phyloP scores from a whole-genome alignment of 2,113 vertebrate genomes.

The Chiloscyllium plagiosum region DNA sequence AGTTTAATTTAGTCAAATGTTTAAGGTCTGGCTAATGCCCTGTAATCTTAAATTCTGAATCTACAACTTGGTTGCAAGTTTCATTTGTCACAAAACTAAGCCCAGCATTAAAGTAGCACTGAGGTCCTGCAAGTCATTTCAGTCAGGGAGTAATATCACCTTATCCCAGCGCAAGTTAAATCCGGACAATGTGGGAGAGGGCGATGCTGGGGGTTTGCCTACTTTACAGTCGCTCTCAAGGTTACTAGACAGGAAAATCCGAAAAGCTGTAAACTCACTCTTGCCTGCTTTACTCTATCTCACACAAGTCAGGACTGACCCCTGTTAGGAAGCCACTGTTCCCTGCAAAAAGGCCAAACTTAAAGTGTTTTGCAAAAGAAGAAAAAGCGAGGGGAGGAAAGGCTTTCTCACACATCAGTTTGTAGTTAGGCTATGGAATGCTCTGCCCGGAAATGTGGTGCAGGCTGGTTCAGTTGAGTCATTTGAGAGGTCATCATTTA shows the following conservation, averaged over 20 bases:
- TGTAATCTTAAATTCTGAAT: not conserved
- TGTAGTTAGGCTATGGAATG: no score
- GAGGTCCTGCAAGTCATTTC: not conserved
- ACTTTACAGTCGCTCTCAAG: not conserved
- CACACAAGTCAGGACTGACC: not conserved
- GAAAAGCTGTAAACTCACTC: not conserved
- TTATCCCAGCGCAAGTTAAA: not conserved
- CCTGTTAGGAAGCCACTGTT: no score
- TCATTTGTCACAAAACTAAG: not conserved
- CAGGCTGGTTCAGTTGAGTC: no score
- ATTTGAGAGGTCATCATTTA: no score
- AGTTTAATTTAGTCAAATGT: not conserved
- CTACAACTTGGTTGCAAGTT: not conserved
- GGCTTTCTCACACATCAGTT: no score
- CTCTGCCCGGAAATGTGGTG: no score
- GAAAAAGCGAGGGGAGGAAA: no score
- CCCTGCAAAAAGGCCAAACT: no score
- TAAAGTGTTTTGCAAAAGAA: no score
- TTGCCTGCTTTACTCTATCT: not conserved
- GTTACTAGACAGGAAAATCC: not conserved
- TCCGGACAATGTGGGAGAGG: not conserved
- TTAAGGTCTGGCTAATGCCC: not conserved
- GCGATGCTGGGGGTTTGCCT: not conserved
- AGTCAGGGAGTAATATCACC: not conserved
- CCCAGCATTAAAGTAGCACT: not conserved